Conservation (phyloP, 2,888 invertebrate species). For the Campopleginae sp. region DNA sequence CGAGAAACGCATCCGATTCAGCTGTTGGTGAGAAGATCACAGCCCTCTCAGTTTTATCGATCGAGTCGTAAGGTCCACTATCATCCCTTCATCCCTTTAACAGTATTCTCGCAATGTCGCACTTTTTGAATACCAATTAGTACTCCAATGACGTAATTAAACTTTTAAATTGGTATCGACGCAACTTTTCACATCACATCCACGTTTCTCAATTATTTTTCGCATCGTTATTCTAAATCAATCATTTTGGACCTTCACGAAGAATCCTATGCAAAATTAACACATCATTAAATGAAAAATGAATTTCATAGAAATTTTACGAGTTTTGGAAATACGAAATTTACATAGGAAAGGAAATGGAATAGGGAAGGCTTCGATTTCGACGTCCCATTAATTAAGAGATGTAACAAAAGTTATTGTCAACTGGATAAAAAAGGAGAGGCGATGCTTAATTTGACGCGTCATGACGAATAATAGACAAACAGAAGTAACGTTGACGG, state of each 20-base stretch:
- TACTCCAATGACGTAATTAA: not conserved
- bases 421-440: not conserved
- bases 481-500: not conserved
- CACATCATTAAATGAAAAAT: not conserved
- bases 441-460: not conserved
- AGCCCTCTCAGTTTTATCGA: not conserved
- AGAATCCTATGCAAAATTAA: not conserved
- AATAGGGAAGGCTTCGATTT: not conserved
- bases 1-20: not conserved
- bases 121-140: not conserved
- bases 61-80: not conserved
- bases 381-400: not conserved
- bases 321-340: too few relatives aligned
- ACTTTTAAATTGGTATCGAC: not conserved
- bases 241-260: not conserved
- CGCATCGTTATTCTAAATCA: not conserved
- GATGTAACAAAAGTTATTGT: not conserved
- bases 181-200: not conserved
- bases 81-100: not conserved
- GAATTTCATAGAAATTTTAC: too few relatives aligned
- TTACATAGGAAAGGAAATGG: not conserved
- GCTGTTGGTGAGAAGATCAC: conserved; percentile 1
- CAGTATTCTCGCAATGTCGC: not conserved
- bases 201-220: not conserved
- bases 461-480: not conserved